Evolutionary conservation across 2,888 invertebrate species (phyloP), one percentile per base, ranked within the genome.

Genomic region (Bursaphelenchus okinawaensis): DNA sequence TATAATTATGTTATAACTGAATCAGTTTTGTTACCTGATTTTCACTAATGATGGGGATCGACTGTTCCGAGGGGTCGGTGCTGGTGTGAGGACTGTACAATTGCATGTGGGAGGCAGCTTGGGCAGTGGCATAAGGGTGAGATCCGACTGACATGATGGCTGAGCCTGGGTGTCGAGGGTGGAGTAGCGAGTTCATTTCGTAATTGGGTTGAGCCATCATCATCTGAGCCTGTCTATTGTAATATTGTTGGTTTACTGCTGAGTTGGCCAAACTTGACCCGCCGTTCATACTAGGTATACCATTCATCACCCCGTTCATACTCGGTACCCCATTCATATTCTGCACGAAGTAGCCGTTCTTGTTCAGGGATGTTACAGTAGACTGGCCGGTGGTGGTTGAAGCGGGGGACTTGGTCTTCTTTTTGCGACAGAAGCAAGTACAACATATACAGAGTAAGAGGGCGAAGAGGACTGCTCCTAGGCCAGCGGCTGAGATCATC

Each of bases 401-500:
- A 1, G 19, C 62, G n/a, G 64, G 29, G 8, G 28, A 20, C 51
- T 70, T 56, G 20, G 60, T 73, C 56, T 40, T 56, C 69, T 72
- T 71, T 19, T 72, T 66, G 8, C 78, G 65, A 56, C 83, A 79
- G 59, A 77, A 80, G 52, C 79, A 80, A 20, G 74, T 70, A 62
- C 80, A 75, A 51, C 76, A 74, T 50, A 82, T 64, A 52, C 80
- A 63, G 24, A 77, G 55, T 16, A 82, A 56, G 24, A 80, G 65
- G 1, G 81, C 62, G 24, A 76, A 52, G 4, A 79, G 61, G 8
- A 70, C 68, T 26, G 69, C 72, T 12, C 78, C 80, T 2, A 75
- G 68, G 16, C 77, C 78, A 20, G 73, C 68, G 56, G 75, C 63
- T 1, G 79, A 56, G 8, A 71, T 74, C 23, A 81, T 57, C 59